A percentile compares a stretch with the other conserved stretches of the same genome.
phyloP scores from a whole-genome alignment of 2,888 invertebrate species.

The Minunthozetes semirufus region DNA sequence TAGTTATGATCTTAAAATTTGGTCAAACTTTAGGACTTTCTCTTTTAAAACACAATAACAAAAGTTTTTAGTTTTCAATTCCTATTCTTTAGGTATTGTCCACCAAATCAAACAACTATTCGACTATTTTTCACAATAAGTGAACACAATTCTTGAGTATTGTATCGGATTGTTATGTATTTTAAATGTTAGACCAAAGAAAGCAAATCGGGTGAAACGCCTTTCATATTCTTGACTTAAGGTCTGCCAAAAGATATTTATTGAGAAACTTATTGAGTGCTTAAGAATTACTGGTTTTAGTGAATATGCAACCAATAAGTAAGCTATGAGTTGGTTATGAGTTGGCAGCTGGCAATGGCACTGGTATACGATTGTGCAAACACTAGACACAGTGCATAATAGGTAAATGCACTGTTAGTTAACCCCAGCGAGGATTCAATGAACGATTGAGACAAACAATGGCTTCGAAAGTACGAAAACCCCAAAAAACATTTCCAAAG shows the following conservation, averaged over 20 bases:
- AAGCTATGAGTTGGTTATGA: not conserved
- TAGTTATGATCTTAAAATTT: not conserved
- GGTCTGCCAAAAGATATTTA: conserved; percentile 14
- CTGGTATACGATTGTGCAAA: conserved; percentile 27
- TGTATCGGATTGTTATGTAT: conserved; percentile 17
- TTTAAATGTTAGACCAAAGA: conserved; percentile 10
- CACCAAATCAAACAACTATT: conserved; percentile 11
- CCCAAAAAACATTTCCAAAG: conserved; percentile 15
- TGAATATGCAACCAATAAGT: conserved; percentile 26
- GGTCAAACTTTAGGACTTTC: not conserved
- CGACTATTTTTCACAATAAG: not conserved
- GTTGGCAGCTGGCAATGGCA: conserved; percentile 23
- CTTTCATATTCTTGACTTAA: conserved; percentile 1
- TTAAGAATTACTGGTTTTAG: conserved; percentile 21
- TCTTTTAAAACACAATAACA: conserved; percentile 4
- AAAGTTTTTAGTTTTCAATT: not conserved
- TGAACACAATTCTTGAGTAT: not conserved
- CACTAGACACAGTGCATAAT: not conserved
- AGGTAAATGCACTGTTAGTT: conserved; percentile 31
- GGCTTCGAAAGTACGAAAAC: conserved; percentile 18
- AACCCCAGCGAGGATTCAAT: conserved; percentile 25
- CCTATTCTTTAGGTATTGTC: not conserved
- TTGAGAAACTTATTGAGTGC: conserved; percentile 18
- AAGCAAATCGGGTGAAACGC: conserved; percentile 32
- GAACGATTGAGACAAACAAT: conserved; percentile 29